Conservation (phyloP, 2,797 vertebrate species). For the Ficedula albicollis region DNA sequence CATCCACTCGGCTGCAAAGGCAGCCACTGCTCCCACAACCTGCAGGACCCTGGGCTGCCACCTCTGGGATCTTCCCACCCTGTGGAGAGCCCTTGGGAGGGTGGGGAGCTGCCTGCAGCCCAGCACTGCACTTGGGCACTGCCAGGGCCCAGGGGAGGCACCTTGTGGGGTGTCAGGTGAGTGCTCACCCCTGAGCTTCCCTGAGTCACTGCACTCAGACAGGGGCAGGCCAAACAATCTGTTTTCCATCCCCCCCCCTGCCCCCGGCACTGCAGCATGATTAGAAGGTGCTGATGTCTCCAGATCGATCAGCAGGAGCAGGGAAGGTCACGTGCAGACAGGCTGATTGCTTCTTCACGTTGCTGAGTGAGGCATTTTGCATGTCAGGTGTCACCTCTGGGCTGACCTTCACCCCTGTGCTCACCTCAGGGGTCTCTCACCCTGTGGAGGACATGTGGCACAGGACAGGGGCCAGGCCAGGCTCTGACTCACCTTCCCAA, state of each 20-base stretch:
- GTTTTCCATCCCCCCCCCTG: neutral
- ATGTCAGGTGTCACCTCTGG: neutral
- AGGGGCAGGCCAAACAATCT: neutral
- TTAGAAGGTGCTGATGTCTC: constrained; percentile 16
- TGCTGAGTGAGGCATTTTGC: neutral
- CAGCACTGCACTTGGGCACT: neutral
- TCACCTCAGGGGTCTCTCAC: neutral
- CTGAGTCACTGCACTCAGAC: neutral
- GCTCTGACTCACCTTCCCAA: neutral
- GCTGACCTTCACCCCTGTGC: neutral
- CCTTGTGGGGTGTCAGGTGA: neutral
- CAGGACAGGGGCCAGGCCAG: neutral
- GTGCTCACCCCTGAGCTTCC: neutral
- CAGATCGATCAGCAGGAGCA: neutral
- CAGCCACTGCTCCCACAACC: neutral
- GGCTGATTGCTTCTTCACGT: neutral
- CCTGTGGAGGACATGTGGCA: neutral
- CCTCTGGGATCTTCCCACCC: neutral
- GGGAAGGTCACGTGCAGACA: neutral
- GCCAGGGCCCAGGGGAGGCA: neutral
- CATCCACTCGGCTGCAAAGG: neutral
- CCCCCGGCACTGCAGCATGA: neutral
- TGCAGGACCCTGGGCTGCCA: neutral
- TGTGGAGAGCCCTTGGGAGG: neutral
- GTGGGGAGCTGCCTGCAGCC: neutral